A percentile compares a stretch with the other conserved stretches of the same genome.
Evolutionary conservation across 2,797 vertebrate species (phyloP).

Genomic region (Macroramphosus scolopax): DNA sequence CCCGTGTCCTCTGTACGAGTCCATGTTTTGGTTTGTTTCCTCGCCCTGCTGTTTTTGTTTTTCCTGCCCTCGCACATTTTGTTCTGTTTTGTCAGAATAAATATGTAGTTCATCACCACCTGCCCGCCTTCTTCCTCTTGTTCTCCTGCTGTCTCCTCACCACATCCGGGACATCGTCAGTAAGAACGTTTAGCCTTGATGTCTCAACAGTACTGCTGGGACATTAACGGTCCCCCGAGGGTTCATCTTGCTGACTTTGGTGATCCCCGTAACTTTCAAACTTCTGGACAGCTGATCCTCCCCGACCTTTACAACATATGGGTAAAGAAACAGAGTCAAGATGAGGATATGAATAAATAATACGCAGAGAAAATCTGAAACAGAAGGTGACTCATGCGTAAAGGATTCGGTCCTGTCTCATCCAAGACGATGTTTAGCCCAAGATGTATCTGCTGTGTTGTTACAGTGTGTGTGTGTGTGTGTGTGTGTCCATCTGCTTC

Average conservation of each 20-base stretch:
- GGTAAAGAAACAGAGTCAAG: slow-evolving; percentile 20
- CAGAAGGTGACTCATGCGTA: slow-evolving; percentile 50
- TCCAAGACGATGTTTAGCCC: slow-evolving; percentile 32
- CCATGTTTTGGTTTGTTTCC: no score
- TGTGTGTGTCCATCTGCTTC: slow-evolving; percentile 11
- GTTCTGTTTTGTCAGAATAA: no score
- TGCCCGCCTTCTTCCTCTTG: no score
- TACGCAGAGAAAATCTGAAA: slow-evolving; percentile 51
- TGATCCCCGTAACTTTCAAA: slow-evolving; percentile 21
- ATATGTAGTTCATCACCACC: no score
- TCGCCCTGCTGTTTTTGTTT: no score
- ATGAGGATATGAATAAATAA: slow-evolving; percentile 56
- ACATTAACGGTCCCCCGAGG: background rate
- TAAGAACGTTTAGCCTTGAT: no score
- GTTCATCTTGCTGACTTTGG: slow-evolving; percentile 3
- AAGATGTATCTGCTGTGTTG: slow-evolving; percentile 11
- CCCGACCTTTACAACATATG: slow-evolving; percentile 50
- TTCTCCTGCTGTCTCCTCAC: no score
- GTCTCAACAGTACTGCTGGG: no score
- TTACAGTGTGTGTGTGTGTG: slow-evolving; percentile 9
- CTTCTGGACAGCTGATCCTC: slow-evolving; percentile 16
- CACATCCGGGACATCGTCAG: no score
- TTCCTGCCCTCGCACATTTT: no score
- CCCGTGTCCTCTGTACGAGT: no score
- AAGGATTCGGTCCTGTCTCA: slow-evolving; percentile 43